Percentiles rank a stretch among this genome's conserved stretches.
phyloP scores from a whole-genome alignment of 2,797 vertebrate species.

The Nyctalus aviator region DNA sequence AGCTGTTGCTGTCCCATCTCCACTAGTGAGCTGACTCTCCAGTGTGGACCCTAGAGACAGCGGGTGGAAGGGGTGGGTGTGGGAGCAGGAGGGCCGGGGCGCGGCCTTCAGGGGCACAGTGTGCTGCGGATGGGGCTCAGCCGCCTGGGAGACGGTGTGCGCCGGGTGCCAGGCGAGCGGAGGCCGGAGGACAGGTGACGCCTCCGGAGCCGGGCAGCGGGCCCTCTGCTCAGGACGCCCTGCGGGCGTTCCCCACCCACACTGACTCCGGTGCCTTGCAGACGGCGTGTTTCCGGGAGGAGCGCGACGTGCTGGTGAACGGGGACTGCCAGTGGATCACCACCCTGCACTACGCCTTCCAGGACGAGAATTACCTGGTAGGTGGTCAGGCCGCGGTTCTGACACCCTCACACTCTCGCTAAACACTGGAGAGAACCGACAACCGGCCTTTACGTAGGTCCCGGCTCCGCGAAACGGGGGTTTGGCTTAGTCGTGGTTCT shows the following conservation, averaged over 20 bases:
- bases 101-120: too few species aligned
- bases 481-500: neutral
- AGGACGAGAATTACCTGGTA: conserved; percentile 98
- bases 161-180: neutral
- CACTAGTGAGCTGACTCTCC: accelerated
- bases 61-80: accelerated
- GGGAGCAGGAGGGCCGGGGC: neutral
- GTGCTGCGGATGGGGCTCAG: neutral
- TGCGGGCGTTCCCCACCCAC: accelerated
- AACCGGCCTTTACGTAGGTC: accelerated
- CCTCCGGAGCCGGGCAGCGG: neutral
- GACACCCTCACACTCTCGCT: too few species aligned
- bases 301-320: conserved; percentile 96
- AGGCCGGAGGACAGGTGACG: neutral
- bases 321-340: conserved; percentile 99
- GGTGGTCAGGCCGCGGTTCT: neutral
- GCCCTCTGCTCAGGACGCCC: accelerated
- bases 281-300: conserved; percentile 98
- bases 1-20: neutral
- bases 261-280: conserved; percentile 79
- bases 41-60: accelerated
- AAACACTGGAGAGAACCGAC: accelerated
- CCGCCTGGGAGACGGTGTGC: accelerated
- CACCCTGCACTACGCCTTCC: conserved; percentile 97
- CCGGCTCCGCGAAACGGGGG: accelerated